Base-by-base conservation (phyloP, 2,888 invertebrate genomes). In the Xestia c-nigrum region DNA sequence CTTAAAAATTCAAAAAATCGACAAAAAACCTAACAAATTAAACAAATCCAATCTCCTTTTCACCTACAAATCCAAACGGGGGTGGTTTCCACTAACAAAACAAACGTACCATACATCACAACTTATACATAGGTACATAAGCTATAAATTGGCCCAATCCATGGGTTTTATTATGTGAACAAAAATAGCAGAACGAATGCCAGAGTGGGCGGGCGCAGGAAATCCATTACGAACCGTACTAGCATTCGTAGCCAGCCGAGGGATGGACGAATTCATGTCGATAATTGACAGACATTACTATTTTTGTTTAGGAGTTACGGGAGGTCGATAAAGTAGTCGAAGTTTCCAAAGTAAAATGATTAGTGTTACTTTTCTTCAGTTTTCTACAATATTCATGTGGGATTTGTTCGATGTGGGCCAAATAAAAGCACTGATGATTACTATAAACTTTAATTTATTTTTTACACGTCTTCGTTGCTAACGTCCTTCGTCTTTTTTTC, bases 201-300 rank as follows among this genome's bases (percentile, higher is more conserved):
- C 83, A 72, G 81, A 87, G 90, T 90, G 90, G 92, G 91, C 88
- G 91, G 91, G 89, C 87, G 86, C 90, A 91, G 94, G 94, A 92
- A 93, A 93, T 93, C 93, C 94, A 94, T 94, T 94, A 94, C 92
- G 83, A 72, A 78, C 86, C 75, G 87, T 86, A 86, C 84, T 87
- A 90, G 85, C 84, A 80, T 82, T 84, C 85, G 85, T 74, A 87
- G 81, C 71, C 71, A 65, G 59, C 24, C 57, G 57, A 85, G 83
- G 75, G 85, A 74, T 74, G 84, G 75, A 47, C 7, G 24, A 43
- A 50, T 14, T 63, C 59, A 21, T 88, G 57, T 88, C 85, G 87
- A 87, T 88, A 85, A 73, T 89, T 88, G 87, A 84, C 80, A 38
- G 69, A 12, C 0, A 31, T 31, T 31, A 31, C 31, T 31, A 59